A percentile compares a stretch with the other conserved stretches of the same genome.
phyloP scores from a whole-genome alignment of 2,888 invertebrate genomes.

The Notodonta ziczac region DNA sequence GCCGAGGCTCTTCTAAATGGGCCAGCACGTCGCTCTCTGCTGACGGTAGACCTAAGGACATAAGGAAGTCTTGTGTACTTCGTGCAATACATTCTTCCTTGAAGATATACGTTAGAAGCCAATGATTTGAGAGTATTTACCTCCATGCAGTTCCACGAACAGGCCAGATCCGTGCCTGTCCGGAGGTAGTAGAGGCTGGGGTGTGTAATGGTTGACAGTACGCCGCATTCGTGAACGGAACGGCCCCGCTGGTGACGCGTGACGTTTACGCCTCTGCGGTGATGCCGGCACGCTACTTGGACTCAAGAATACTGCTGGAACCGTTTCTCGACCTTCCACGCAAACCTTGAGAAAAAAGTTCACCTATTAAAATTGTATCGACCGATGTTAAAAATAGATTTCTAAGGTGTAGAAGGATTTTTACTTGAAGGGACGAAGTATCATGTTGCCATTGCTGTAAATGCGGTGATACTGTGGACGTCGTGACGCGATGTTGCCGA shows the following conservation, averaged over 20 bases:
- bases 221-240: slow-evolving; percentile 79
- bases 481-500: slow-evolving; percentile 59
- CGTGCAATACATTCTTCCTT: not conserved
- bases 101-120: not conserved
- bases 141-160: slow-evolving; percentile 84
- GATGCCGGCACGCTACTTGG: slow-evolving; percentile 89
- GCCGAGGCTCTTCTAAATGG: slow-evolving; percentile 70
- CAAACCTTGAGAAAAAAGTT: slow-evolving; percentile 60
- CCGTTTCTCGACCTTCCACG: slow-evolving; percentile 86
- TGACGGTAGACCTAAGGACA: slow-evolving; percentile 46
- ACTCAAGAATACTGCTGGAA: slow-evolving; percentile 91
- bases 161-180: slow-evolving; percentile 95
- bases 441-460: slow-evolving; percentile 75
- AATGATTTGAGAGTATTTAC: slow-evolving; percentile 38
- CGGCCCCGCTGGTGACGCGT: slow-evolving; percentile 86
- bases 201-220: slow-evolving; percentile 89
- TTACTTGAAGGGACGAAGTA: slow-evolving; percentile 70
- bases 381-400: not conserved
- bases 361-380: slow-evolving; percentile 1
- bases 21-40: slow-evolving; percentile 62
- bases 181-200: slow-evolving; percentile 97
- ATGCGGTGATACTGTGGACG: slow-evolving; percentile 53
- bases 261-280: slow-evolving; percentile 86
- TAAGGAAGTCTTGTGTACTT: slow-evolving; percentile 4
- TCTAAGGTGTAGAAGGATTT: not conserved